Evolutionary conservation across 92 coral and sea anemone genomes (phyloP), one percentile per base, ranked within the genome.

Genomic region (Phenganax stokvisi): DNA sequence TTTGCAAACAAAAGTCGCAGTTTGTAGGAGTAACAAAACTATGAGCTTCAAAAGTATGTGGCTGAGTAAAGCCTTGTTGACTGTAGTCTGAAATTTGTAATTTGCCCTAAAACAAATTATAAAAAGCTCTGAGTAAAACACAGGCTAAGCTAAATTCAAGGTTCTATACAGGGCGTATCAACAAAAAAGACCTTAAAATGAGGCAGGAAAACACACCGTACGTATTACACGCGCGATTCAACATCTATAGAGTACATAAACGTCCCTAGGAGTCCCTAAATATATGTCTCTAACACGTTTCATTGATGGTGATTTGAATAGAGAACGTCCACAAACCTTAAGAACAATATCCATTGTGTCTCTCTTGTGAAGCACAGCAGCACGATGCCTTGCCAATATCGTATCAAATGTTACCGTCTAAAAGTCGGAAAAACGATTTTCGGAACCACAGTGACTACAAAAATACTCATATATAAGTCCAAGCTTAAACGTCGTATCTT

Each of bases 21-120:
- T 94, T 92, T 54, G 98, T 85, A n/a, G 98, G 98, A 44, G 96
- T 90, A 71, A 94, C 80, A 79, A 94, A 94, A 76, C 88, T 81
- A 62, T 94, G 91, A 79, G 89, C 81, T 54, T 80, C 92, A 90
- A 94, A 94, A 81, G 89, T 85, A 86, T 94, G 98, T 10, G 98
- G 98, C 64, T 94, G 98, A 2, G 98, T 90, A 74, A 94, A 94
- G 28, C 98, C 98, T 59, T 92, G 92, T 11, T 96, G 97, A 71
- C 98, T 93, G 29, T 91, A 90, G 74, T 94, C 98, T 51, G 88
- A 92, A 56, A 91, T 90, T 75, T 94, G 98, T 15, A 94, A 90
- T 85, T 94, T 94, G 16, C 98, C 98, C 98, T 94, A 84, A 10
- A 61, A 55, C 75, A 75, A 65, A 58, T 56, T 2, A 74, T 25